A percentile compares a stretch with the other conserved stretches of the same genome.
These are phyloP conservation scores for Nerophis lumbriciformis DNA, from an alignment of 2,113 vertebrate genomes.

Conservation along the genomic window DNA sequence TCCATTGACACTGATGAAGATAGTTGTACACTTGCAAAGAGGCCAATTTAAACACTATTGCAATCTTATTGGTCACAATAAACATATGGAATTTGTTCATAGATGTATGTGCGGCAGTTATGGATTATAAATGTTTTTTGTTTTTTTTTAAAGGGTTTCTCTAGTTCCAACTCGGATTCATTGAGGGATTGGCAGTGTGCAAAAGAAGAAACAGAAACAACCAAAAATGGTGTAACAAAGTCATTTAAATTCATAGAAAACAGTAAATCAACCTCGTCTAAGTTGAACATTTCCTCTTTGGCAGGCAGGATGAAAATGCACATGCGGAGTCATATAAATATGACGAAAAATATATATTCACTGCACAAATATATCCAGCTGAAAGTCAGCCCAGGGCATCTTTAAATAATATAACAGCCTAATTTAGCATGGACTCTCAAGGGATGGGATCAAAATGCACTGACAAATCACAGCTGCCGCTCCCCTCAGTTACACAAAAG, in stretches of 20 bases:
- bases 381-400: conserved; percentile 56
- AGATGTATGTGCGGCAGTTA: no score
- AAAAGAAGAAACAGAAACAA: no score
- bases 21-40: no score
- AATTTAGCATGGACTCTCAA: conserved; percentile 57
- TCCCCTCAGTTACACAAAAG: conserved; percentile 37
- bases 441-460: conserved; percentile 55
- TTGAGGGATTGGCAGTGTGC: no score
- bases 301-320: conserved; percentile 19
- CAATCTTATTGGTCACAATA: no score
- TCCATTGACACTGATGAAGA: no score
- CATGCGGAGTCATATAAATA: conserved; percentile 43
- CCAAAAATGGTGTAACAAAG: background rate
- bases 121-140: no score
- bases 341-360: conserved; percentile 4
- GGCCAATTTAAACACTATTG: no score
- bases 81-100: no score
- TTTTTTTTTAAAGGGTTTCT: no score
- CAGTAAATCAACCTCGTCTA: conserved; percentile 16
- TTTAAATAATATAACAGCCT: conserved; percentile 68
- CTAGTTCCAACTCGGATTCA: no score
- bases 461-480: conserved; percentile 59
- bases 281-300: conserved; percentile 26
- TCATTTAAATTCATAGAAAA: conserved; percentile 13
- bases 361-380: conserved; percentile 48